Evolutionary conservation across 2,888 invertebrate species (phyloP).

Genomic region (Tetragnatha montana): DNA sequence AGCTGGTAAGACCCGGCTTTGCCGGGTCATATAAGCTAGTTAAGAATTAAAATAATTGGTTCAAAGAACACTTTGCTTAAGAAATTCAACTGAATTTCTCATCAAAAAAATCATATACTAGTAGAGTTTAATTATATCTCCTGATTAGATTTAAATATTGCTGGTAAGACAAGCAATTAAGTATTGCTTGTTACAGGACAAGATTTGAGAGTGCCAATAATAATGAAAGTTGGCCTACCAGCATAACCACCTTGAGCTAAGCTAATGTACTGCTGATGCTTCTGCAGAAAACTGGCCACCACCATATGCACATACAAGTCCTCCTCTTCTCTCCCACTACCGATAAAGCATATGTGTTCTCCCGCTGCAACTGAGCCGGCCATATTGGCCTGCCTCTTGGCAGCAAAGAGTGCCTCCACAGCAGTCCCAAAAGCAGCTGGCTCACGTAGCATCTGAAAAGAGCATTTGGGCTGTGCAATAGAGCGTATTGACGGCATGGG

Average conservation of each 20-base stretch:
- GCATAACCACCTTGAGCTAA: constrained; percentile 93
- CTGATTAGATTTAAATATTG: too few species aligned
- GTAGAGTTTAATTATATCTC: too few species aligned
- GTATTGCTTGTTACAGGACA: too few species aligned
- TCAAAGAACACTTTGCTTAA: neutral
- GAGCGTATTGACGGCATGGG: neutral
- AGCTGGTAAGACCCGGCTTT: too few species aligned
- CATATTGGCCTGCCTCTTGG: constrained; percentile 89
- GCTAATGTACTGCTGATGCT: constrained; percentile 93
- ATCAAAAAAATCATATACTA: too few species aligned
- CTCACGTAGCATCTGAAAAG: constrained; percentile 91
- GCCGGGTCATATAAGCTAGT: too few species aligned
- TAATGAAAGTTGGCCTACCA: constrained; percentile 75
- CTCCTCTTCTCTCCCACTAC: constrained; percentile 93
- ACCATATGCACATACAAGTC: constrained; percentile 99
- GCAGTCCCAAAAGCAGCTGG: constrained; percentile 95
- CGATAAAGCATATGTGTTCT: constrained; percentile 82
- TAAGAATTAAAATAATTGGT: neutral
- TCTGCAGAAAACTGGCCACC: constrained; percentile 95
- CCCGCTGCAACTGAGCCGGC: constrained; percentile 83
- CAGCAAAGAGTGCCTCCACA: constrained; percentile 92
- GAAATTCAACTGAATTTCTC: neutral
- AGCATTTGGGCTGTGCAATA: too few species aligned
- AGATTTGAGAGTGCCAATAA: too few species aligned
- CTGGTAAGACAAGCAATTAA: too few species aligned